These are phyloP conservation scores for Upupa epops DNA, from an alignment of 2,113 vertebrate species.

Conservation along the genomic window DNA sequence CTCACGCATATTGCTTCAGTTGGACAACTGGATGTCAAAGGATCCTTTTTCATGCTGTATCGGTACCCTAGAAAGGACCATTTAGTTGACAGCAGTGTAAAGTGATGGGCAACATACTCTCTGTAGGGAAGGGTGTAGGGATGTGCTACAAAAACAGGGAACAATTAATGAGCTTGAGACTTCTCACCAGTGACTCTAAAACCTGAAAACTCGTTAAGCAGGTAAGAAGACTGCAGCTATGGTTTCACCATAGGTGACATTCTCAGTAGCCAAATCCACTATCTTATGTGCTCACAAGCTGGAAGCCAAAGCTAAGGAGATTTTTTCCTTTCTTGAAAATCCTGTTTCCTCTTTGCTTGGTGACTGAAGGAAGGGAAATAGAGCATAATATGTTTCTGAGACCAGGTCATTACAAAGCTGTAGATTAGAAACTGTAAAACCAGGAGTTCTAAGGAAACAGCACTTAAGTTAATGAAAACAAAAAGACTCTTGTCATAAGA, in stretches of 20 bases:
- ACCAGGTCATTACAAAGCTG: slow-evolving; percentile 34
- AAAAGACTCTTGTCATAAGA: slow-evolving; percentile 46
- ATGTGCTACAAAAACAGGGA: not conserved
- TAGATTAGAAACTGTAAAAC: slow-evolving; percentile 45
- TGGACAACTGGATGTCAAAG: not conserved
- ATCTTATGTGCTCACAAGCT: not conserved
- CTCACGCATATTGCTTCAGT: not conserved
- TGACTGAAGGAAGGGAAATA: not conserved
- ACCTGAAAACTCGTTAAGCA: rapidly evolving
- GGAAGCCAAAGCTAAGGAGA: not conserved
- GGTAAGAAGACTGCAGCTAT: not conserved
- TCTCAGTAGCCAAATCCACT: not conserved
- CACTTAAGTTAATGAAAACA: slow-evolving; percentile 67
- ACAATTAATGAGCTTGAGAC: not conserved
- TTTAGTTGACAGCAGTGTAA: not conserved
- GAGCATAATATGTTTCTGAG: not conserved
- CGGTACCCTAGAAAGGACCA: not conserved
- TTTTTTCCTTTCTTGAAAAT: not conserved
- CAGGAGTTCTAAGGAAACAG: slow-evolving; percentile 39
- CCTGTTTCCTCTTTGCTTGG: not conserved
- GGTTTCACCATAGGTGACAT: not conserved
- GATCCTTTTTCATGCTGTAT: not conserved
- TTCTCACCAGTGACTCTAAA: not conserved
- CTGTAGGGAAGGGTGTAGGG: not conserved
- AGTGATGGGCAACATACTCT: not conserved